Base-by-base conservation (phyloP, 2,888 invertebrate genomes). In the Agriopis aurantiaria region DNA sequence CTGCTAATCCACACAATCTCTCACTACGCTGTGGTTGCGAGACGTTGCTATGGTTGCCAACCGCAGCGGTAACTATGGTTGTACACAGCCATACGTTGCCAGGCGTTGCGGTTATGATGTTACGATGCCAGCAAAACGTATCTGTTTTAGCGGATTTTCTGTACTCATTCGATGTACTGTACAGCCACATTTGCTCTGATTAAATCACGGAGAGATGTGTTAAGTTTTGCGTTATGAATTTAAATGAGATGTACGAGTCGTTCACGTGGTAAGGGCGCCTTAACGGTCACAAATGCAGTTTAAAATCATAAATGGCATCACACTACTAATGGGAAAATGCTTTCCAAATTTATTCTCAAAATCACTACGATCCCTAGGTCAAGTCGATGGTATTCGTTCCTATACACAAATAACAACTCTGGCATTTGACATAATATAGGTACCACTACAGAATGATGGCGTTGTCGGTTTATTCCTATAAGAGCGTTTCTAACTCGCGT, bases 141-240 rank as follows among this genome's bases (percentile, higher is more conserved):
- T 75, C 69, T 80, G 81, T 80, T 81, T 81, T 81, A 80, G 84
- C 72, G 79, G 78, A 80, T 77, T 65, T 74, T 78, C 73, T 78
- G 78, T 78, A 73, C 76, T 78, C 61, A 77, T 57, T 46, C 17
- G 17, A 45, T 45, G 17, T 45, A 45, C n/a, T 53, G 41, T 8
- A n/a, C 11, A 52, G 23, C 9, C 9, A 5, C 33, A 49, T 51
- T 51, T 3, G 17, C 17, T 48, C n/a, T 48, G 48, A 48, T 48
- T n/a, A 48, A 12, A 48, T 48, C 12, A 8, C n/a, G 48, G n/a
- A 48, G 1, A 10, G 12, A 46, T 11, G 11, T 46, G 5, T 46
- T 46, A 46, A 11, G 10, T 12, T 12, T 46, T 10, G 10, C 10
- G 46, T 11, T 8, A 43, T 11, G 11, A 46, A 46, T 11, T 12